Evolutionary conservation across 2,113 vertebrate species (phyloP).

Genomic region (Vidua chalybeata): DNA sequence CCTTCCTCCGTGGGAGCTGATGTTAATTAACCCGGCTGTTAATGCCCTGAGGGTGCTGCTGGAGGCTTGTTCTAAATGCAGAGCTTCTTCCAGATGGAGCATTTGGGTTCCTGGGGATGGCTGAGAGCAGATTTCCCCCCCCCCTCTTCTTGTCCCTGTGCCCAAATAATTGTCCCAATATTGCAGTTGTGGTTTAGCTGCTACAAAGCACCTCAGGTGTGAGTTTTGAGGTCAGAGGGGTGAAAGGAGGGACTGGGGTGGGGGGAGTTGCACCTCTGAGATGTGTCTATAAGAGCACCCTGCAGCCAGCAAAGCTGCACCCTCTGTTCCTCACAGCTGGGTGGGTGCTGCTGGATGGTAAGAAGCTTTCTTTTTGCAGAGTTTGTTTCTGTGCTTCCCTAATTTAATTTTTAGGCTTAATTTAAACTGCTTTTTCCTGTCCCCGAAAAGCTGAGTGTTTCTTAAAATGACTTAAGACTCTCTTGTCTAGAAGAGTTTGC

Average conservation of each 20-base stretch:
- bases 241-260: neutral
- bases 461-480: neutral
- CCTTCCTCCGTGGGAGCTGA: rapidly evolving
- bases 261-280: neutral
- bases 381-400: neutral
- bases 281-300: neutral
- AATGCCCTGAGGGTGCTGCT: neutral
- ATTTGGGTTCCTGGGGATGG: neutral
- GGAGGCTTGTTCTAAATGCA: neutral
- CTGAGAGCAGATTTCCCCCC: neutral
- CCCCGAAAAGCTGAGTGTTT: neutral
- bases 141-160: neutral
- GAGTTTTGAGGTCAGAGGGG: neutral
- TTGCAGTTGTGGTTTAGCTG: neutral
- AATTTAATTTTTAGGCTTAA: neutral
- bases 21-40: neutral
- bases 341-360: neutral
- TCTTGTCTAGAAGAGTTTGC: neutral
- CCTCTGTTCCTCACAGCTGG: neutral
- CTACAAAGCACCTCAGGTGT: rapidly evolving
- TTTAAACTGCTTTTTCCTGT: neutral
- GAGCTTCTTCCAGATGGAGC: neutral
- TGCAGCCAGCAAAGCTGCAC: neutral
- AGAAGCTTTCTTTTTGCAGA: neutral
- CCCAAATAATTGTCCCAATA: neutral